A percentile compares a stretch with the other conserved stretches of the same genome.
These are phyloP conservation scores for Lutraria lutraria DNA, from an alignment of 2,888 invertebrate genomes.

Conservation along the genomic window DNA sequence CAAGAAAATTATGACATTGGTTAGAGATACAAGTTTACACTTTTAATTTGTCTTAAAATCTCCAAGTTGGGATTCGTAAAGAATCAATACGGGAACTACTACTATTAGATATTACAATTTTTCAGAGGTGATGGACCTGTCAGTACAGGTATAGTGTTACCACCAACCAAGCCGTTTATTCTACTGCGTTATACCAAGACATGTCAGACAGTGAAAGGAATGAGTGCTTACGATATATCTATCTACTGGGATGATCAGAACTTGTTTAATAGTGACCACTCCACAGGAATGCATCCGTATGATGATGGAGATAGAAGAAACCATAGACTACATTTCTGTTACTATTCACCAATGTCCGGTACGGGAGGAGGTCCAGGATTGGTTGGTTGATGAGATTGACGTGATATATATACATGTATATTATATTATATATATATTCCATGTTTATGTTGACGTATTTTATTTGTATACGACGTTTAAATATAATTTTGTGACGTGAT, in stretches of 20 bases:
- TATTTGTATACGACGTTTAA: too few relatives aligned
- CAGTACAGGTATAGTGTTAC: not conserved
- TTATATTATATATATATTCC: too few relatives aligned
- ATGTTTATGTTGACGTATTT: too few relatives aligned
- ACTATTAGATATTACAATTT: not conserved
- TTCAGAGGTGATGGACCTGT: constrained; percentile 7
- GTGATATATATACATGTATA: too few relatives aligned
- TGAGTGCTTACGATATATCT: constrained; percentile 10
- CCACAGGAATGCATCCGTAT: not conserved
- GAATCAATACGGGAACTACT: too few relatives aligned
- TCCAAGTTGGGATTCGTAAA: too few relatives aligned
- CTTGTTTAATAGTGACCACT: not conserved
- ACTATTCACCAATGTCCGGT: constrained; percentile 27
- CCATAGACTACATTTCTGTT: constrained; percentile 61
- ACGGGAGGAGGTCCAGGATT: not conserved
- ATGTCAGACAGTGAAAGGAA: constrained; percentile 18
- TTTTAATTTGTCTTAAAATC: too few relatives aligned
- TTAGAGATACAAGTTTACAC: too few relatives aligned
- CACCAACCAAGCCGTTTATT: not conserved
- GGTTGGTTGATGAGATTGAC: not conserved
- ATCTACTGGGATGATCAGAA: constrained; percentile 18
- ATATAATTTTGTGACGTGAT: too few relatives aligned
- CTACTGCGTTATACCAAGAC: not conserved
- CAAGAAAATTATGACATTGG: too few relatives aligned
- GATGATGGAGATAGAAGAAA: constrained; percentile 49